These are phyloP conservation scores for Sebastes hopkinsi DNA, from an alignment of 2,797 vertebrate species.

Conservation along the genomic window DNA sequence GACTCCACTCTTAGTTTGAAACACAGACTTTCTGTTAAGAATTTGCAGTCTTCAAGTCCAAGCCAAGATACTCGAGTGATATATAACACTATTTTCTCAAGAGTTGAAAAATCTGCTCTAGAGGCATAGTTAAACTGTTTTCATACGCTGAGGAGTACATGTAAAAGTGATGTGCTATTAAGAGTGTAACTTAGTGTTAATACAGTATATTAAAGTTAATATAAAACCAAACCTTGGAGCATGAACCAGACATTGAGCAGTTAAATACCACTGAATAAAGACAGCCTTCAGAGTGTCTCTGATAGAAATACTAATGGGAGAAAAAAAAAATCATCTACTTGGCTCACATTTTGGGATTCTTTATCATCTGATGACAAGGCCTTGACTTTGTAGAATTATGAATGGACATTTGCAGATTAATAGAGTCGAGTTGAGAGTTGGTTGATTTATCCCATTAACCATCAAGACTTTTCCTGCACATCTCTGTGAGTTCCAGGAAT, in stretches of 20 bases:
- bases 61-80: not conserved
- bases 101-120: not conserved
- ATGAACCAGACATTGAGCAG: not conserved
- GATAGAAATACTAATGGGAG: not conserved
- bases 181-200: not conserved
- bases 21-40: not conserved
- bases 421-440: not conserved
- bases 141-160: not conserved
- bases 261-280: not conserved
- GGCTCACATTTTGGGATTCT: conserved; percentile 1
- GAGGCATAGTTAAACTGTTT: not conserved
- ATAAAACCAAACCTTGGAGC: not conserved
- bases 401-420: conserved; percentile 7
- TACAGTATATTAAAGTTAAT: not conserved
- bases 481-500: conserved; percentile 8
- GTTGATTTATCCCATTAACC: conserved; percentile 11
- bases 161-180: not conserved
- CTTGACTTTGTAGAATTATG: conserved; percentile 13
- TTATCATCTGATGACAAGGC: conserved; percentile 4
- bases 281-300: not conserved
- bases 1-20: not conserved
- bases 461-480: not conserved
- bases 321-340: not conserved
- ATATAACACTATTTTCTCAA: not conserved
- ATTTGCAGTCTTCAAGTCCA: not conserved